Evolutionary conservation across 2,888 invertebrate genomes (phyloP), one percentile per base, ranked within the genome.

Genomic region (Xanthorhoe designata): DNA sequence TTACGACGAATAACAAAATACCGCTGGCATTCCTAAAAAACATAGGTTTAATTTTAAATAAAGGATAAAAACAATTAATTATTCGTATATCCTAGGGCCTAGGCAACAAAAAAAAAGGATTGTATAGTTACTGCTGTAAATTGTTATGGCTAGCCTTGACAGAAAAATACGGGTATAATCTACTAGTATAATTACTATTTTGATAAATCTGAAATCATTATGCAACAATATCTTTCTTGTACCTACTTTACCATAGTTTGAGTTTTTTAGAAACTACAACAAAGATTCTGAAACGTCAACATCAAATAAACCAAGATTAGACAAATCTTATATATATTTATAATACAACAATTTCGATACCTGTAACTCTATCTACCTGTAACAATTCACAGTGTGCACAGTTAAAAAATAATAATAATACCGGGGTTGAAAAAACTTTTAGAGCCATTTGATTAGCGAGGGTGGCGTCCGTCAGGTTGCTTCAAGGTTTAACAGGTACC

Each of bases 401-500:
- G 38, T 42, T 42, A 4, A 2, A 42, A 42, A 42, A 42, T 42
- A 42, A 42, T 13, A n/a, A n/a, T n/a, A n/a, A n/a, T 13, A 13
- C 10, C 35, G 3, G 13, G 32, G 38, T 42, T 42, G 19, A 50
- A 50, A 50, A 50, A 50, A 50, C 8, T 10, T 6, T 18, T 5
- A 50, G 49, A 50, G 38, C 38, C 49, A 35, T 54, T 54, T 54
- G 17, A 35, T 38, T 54, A 38, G 70, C 78, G 78, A 81, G 81
- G 83, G 83, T 86, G 89, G 90, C 90, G 88, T 76, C 88, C 90
- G 88, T 76, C 88, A 13, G 38, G 13, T 42, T 3, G 87, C 81
- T 80, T 32, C 10, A 29, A 75, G 74, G 79, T 79, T 82, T 79
- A 74, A 81, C 88, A 89, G 88, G 89, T 89, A 89, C 79, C 79